These are phyloP conservation scores for Lonchura striata DNA, from an alignment of 2,113 vertebrate species.

Conservation along the genomic window DNA sequence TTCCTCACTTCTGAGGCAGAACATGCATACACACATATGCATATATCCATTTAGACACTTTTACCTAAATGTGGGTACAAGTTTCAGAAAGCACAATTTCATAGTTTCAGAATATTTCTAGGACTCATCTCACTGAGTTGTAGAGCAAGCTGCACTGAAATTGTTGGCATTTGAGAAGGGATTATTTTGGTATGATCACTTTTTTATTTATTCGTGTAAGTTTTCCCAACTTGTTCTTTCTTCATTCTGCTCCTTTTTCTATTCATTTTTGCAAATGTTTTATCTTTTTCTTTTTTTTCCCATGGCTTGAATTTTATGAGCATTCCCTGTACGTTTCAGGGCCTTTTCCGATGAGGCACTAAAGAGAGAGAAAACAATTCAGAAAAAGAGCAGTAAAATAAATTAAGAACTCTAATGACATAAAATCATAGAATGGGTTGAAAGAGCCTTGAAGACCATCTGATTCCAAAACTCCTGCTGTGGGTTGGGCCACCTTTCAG, in stretches of 20 bases:
- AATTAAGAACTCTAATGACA: neutral
- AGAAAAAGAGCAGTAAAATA: neutral
- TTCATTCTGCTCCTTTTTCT: neutral
- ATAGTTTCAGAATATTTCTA: neutral
- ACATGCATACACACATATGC: rapidly evolving
- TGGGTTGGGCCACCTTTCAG: neutral
- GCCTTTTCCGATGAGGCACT: neutral
- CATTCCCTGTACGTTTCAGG: neutral
- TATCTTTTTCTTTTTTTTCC: neutral
- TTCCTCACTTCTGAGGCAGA: neutral
- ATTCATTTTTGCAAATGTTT: neutral
- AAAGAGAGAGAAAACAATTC: neutral
- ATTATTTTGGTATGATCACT: neutral
- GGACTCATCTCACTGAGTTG: neutral
- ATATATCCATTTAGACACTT: neutral
- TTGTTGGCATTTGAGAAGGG: neutral
- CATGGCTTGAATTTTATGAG: neutral
- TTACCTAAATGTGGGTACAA: neutral
- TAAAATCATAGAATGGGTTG: neutral
- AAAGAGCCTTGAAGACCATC: neutral
- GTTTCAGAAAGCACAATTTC: neutral
- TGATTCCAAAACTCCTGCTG: neutral
- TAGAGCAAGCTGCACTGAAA: neutral
- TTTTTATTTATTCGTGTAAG: neutral
- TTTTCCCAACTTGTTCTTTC: neutral